Conservation (phyloP, 2,888 invertebrate species). For the Caenorhabditis becei region DNA sequence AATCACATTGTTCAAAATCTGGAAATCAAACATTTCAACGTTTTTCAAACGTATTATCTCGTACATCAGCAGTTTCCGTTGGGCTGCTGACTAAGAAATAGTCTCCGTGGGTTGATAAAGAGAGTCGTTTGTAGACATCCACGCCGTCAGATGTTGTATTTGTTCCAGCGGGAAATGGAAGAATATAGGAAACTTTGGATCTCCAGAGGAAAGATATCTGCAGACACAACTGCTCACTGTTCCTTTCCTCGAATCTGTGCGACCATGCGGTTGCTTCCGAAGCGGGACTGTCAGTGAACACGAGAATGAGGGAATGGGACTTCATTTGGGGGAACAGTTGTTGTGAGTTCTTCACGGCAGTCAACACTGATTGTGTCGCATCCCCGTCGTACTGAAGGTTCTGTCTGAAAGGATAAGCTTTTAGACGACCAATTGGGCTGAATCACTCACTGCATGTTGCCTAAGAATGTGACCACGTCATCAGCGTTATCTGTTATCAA, state of each 20-base stretch:
- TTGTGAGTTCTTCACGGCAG: conserved; percentile 24
- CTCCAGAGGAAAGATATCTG: conserved; percentile 48
- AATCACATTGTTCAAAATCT: conserved; percentile 30
- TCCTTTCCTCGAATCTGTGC: conserved; percentile 31
- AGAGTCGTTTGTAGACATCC: conserved; percentile 42
- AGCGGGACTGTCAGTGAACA: conserved; percentile 47
- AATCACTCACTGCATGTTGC: background rate
- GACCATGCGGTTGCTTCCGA: conserved; percentile 35
- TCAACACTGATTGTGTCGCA: conserved; percentile 24
- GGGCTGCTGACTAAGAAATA: conserved; percentile 19
- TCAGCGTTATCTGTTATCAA: conserved; percentile 2
- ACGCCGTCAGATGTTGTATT: conserved; percentile 13
- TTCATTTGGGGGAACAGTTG: conserved; percentile 33
- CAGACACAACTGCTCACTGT: conserved; percentile 33
- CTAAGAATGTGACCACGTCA: conserved; percentile 17
- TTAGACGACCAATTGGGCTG: no score
- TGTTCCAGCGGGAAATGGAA: conserved; percentile 16
- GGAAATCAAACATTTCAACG: background rate
- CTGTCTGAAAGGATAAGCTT: conserved; percentile 1
- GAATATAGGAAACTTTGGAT: conserved; percentile 43
- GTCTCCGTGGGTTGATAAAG: conserved; percentile 46
- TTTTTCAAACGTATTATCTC: background rate
- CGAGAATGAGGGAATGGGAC: conserved; percentile 26
- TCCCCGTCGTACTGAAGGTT: conserved; percentile 13
- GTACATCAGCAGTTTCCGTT: conserved; percentile 17